Percentiles rank a stretch among this genome's conserved stretches.
Conservation (phyloP, 1,140 invertebrate species). For the Calosoma granatense region DNA sequence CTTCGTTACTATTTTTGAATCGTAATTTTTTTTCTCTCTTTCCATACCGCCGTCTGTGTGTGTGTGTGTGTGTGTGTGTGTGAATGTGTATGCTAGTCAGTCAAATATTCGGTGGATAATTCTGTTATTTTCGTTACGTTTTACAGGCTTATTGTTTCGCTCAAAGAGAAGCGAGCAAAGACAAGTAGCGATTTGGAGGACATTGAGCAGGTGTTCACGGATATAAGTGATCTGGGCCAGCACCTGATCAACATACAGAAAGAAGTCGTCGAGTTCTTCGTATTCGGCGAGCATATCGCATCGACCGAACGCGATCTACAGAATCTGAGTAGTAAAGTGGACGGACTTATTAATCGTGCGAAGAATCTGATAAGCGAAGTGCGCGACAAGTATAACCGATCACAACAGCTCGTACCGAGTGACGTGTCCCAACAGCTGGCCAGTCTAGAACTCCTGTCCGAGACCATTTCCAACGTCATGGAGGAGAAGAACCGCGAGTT, state of each 20-base stretch:
- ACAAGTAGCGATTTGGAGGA: slow-evolving; percentile 47
- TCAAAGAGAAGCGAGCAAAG: slow-evolving; percentile 47
- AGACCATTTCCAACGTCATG: slow-evolving; percentile 64
- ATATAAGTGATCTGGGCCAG: slow-evolving; percentile 51
- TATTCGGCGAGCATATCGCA: slow-evolving; percentile 57
- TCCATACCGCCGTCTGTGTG: no score
- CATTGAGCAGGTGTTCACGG: slow-evolving; percentile 46
- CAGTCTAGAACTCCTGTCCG: slow-evolving; percentile 65
- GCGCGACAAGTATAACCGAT: slow-evolving; percentile 53
- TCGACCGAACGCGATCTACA: slow-evolving; percentile 42
- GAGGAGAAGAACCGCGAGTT: slow-evolving; percentile 79
- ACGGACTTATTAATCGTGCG: slow-evolving; percentile 43
- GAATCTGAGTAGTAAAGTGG: slow-evolving; percentile 37
- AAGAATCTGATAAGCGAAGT: slow-evolving; percentile 53
- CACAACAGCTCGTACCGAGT: slow-evolving; percentile 55
- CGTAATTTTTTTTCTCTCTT: neutral
- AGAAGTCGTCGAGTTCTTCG: slow-evolving; percentile 56
- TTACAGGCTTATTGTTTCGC: slow-evolving; percentile 39
- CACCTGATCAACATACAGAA: slow-evolving; percentile 49
- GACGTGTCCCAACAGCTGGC: slow-evolving; percentile 67
- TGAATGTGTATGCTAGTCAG: neutral
- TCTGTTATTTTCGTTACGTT: slow-evolving; percentile 16
- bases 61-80: no score
- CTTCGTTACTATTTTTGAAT: neutral
- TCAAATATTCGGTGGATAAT: neutral